A percentile compares a stretch with the other conserved stretches of the same genome.
phyloP scores from a whole-genome alignment of 2,113 vertebrate genomes.

The Psilopogon haemacephalus region DNA sequence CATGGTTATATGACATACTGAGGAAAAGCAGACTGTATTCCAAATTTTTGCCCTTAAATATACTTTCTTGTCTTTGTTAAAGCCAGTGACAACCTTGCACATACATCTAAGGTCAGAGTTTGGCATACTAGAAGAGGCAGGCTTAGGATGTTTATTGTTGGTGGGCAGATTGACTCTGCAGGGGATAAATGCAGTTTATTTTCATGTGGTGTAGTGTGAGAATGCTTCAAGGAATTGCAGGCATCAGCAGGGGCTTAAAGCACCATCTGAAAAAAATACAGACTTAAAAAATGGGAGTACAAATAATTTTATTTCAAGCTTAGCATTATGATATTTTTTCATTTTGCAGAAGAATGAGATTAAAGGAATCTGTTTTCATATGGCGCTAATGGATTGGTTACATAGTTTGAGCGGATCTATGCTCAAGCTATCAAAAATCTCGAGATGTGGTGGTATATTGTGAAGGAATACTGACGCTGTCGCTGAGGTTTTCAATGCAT shows the following conservation, averaged over 20 bases:
- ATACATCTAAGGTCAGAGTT: slow-evolving; percentile 11
- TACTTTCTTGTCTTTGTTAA: not conserved
- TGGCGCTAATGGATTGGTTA: slow-evolving; percentile 9
- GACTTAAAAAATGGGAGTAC: slow-evolving; percentile 31
- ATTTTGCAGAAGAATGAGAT: slow-evolving; percentile 34
- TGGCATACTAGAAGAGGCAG: not conserved
- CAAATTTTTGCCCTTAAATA: not conserved
- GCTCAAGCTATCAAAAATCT: not conserved
- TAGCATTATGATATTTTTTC: slow-evolving; percentile 6
- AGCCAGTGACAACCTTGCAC: not conserved
- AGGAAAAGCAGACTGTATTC: not conserved
- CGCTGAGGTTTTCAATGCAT: not conserved
- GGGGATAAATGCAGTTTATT: slow-evolving; percentile 36
- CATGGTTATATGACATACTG: not conserved
- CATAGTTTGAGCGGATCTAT: not conserved
- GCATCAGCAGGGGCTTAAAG: not conserved
- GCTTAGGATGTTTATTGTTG: slow-evolving; percentile 4
- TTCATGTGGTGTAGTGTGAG: not conserved
- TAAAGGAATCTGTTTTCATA: not conserved
- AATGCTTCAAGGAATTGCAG: slow-evolving; percentile 24
- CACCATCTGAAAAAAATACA: not conserved
- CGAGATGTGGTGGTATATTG: not conserved
- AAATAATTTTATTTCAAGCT: slow-evolving; percentile 45
- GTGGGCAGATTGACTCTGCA: not conserved
- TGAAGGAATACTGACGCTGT: not conserved